Evolutionary conservation across 2,888 invertebrate genomes (phyloP).

Genomic region (Adelognathus sp.): DNA sequence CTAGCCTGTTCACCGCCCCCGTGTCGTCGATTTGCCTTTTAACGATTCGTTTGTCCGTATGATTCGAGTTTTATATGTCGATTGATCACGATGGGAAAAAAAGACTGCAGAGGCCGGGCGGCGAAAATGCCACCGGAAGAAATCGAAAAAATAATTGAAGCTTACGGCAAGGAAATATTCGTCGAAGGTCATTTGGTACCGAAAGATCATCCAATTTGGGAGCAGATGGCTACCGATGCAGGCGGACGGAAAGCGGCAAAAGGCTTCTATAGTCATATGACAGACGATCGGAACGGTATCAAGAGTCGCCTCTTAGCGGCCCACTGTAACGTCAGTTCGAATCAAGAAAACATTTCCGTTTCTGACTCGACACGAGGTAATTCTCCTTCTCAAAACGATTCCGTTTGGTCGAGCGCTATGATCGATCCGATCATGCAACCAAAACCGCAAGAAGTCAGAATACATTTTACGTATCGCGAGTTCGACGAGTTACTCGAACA

Average conservation of each 20-base stretch:
- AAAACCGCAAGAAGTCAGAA: not conserved
- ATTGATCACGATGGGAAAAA: too few species aligned
- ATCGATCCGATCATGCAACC: not conserved
- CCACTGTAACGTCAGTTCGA: not conserved
- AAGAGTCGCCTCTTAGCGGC: not conserved
- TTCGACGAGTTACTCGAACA: not conserved
- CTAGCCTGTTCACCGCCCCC: too few species aligned
- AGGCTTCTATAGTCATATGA: not conserved
- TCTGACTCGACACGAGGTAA: too few species aligned
- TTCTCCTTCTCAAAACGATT: not conserved
- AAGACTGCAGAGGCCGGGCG: not conserved
- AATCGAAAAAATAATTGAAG: not conserved
- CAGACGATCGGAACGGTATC: not conserved
- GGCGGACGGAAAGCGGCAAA: not conserved
- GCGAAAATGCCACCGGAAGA: not conserved
- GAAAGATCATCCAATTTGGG: not conserved
- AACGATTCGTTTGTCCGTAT: too few species aligned
- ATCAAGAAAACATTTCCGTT: too few species aligned
- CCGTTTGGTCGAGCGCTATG: not conserved
- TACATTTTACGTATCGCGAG: not conserved
- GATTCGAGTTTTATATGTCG: too few species aligned
- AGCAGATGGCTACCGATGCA: not conserved
- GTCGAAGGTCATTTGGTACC: not conserved
- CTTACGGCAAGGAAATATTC: not conserved
- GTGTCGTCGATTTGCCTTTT: too few species aligned